Evolutionary conservation across 2,797 vertebrate species (phyloP), one percentile per base, ranked within the genome.

Genomic region (Etheostoma perlongum): DNA sequence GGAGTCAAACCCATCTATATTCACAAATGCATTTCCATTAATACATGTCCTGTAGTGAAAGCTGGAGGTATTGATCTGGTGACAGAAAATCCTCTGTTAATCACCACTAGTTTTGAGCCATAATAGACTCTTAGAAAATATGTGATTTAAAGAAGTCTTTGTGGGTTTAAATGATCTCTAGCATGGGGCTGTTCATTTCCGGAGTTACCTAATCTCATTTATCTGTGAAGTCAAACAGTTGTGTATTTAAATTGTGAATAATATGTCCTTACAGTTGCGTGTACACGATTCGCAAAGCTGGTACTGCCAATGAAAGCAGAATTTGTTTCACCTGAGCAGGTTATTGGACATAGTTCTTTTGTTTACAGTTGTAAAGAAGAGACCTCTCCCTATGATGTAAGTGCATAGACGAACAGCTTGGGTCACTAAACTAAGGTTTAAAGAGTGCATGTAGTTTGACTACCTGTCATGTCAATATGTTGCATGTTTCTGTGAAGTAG

Each of bases 401-500:
- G 67, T 15, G 67, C 58, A 46, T 33, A 46, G 70, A 73, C n/a
- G 15, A 62, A 73, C 64, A 73, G 66, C 59, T 72, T 79, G 67
- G 75, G 36, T 77, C 66, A 71, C 54, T 53, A 49, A 82, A 79
- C 51, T 68, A 79, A 62, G 72, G 69, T 63, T 68, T 69, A 49
- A 33, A 75, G 59, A 73, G 42, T 77, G 21, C 72, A 63, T 77
- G 67, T 90, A 70, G 76, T 71, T 83, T 63, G 78, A 85, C 77
- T 62, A 21, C 46, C 53, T 77, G 76, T 79, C 53, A 66, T 85
- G 82, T 89, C 60, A 69, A 72, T 77, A 66, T 74, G 76, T 89
- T 89, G 86, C 89, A 87, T 93, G 85, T 88, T 87, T 89, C 81
- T 90, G 83, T 92, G 85, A 90, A 87, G 81, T 92, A 86, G 82